Percentiles rank a stretch among this genome's conserved stretches.
These are phyloP conservation scores for Ailurus styani DNA, from an alignment of 2,113 vertebrate species.

Conservation along the genomic window DNA sequence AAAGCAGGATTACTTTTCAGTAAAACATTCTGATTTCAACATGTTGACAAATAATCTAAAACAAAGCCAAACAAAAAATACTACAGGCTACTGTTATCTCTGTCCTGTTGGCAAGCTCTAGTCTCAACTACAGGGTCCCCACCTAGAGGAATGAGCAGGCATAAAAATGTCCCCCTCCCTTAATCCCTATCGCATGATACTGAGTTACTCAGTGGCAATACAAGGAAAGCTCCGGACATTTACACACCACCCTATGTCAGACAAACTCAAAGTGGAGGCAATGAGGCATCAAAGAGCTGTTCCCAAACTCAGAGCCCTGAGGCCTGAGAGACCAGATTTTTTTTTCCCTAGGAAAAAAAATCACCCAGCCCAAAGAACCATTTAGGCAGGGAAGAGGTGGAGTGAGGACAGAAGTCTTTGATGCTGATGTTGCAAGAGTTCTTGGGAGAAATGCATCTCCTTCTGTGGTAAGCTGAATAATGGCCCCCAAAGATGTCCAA, in stretches of 20 bases:
- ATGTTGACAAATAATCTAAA: neutral
- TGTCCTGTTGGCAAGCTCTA: neutral
- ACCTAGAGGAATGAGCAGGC: neutral
- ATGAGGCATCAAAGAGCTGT: neutral
- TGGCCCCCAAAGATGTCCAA: accelerated
- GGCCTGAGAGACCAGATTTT: neutral
- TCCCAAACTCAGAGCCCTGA: neutral
- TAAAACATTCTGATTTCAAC: neutral
- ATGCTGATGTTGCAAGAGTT: neutral
- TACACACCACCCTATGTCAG: neutral
- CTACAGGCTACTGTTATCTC: neutral
- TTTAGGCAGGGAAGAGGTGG: neutral
- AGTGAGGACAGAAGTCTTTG: too few species aligned
- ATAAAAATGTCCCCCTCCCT: neutral
- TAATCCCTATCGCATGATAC: accelerated
- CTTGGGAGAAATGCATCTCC: neutral
- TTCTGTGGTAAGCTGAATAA: neutral
- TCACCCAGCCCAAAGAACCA: neutral
- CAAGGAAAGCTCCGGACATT: accelerated
- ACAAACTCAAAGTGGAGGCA: neutral
- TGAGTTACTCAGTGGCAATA: neutral
- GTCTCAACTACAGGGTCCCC: neutral
- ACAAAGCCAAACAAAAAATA: neutral
- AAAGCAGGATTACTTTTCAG: neutral
- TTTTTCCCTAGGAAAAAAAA: neutral